phyloP scores from a whole-genome alignment of 2,797 vertebrate species.

The Falco concolor region DNA sequence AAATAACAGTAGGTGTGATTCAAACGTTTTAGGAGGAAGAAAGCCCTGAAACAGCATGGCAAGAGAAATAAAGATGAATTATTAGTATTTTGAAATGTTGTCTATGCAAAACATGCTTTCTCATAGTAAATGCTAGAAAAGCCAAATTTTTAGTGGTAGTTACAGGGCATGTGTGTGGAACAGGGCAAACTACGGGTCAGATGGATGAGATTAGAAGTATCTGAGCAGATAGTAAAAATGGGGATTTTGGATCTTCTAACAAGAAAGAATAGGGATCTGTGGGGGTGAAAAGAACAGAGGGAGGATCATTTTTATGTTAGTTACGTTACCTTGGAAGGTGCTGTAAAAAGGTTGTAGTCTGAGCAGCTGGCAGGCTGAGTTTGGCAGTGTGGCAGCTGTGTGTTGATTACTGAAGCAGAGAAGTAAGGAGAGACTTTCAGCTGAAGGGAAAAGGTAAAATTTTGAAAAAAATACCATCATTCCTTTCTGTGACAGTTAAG shows the following conservation, averaged over 20 bases:
- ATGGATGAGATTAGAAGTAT: not conserved
- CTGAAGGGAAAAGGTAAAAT: not conserved
- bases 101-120: not conserved
- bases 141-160: not conserved
- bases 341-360: not conserved
- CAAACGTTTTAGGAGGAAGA: not conserved
- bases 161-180: fast-evolving
- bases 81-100: not conserved
- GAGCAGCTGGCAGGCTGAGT: not conserved
- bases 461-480: not conserved
- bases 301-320: not conserved
- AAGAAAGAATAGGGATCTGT: not conserved
- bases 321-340: not conserved
- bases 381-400: not conserved
- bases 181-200: not conserved
- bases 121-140: not conserved
- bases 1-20: not conserved
- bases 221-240: not conserved
- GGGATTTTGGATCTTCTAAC: not conserved
- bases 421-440: not conserved
- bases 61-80: not conserved
- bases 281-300: not conserved
- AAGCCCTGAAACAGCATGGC: not conserved
- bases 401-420: not conserved
- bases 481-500: not conserved